phyloP scores from a whole-genome alignment of 1,140 invertebrate species.

The Cotesia typhae region DNA sequence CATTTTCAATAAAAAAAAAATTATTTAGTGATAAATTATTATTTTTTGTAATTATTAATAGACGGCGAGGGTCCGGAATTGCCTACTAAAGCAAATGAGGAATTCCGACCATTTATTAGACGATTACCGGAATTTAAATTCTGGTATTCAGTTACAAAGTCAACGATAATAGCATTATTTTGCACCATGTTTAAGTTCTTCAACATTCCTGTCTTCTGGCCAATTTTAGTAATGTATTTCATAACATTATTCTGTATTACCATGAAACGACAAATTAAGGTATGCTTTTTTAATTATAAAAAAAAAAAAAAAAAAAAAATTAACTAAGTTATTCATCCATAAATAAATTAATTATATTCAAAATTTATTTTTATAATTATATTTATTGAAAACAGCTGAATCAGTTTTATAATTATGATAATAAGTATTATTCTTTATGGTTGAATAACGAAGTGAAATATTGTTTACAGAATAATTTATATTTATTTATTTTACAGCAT shows the following conservation, averaged over 20 bases:
- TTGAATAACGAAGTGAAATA: background rate
- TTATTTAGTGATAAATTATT: background rate
- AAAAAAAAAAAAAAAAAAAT: background rate
- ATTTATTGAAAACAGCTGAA: too few relatives aligned
- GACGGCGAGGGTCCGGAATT: constrained; percentile 90
- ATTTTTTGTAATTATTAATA: constrained; percentile 42
- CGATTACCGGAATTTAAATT: constrained; percentile 99
- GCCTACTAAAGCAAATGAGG: constrained; percentile 94
- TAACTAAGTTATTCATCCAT: too few relatives aligned
- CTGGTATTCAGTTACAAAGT: constrained; percentile 97
- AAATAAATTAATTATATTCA: constrained; percentile 15
- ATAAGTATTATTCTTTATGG: too few relatives aligned
- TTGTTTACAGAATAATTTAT: constrained; percentile 11
- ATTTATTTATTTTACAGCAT: constrained; percentile 74
- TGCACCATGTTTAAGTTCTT: constrained; percentile 98
- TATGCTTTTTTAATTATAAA: constrained; percentile 61
- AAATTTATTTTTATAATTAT: constrained; percentile 15
- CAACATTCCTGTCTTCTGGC: constrained; percentile 99
- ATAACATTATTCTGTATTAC: constrained; percentile 97
- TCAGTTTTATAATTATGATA: too few relatives aligned
- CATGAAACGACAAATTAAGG: constrained; percentile 99
- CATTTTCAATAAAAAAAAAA: too few relatives aligned
- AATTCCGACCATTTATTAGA: constrained; percentile 98
- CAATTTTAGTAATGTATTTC: constrained; percentile 99
- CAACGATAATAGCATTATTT: constrained; percentile 88